Evolutionary conservation across 1,140 invertebrate species (phyloP).

Genomic region (Phenacoccus solenopsis): DNA sequence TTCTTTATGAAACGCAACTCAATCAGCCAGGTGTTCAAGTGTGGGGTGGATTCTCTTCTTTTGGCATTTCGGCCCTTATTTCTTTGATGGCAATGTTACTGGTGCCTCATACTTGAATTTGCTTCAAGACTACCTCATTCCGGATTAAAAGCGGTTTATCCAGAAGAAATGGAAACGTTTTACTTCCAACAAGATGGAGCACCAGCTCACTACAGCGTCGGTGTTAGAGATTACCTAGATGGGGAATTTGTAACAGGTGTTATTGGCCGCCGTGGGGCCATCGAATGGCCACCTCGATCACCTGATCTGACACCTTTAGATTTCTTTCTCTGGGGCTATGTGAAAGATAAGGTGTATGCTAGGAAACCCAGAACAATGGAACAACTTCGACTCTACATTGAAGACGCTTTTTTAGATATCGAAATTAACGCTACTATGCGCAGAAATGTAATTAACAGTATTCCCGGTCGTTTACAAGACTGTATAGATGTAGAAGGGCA

Average conservation of each 20-base stretch:
- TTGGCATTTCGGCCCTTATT: conserved; percentile 30
- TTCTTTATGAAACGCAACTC: not conserved
- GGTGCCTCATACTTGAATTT: conserved; percentile 26
- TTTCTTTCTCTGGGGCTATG: not conserved
- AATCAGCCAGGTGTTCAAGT: conserved; percentile 24
- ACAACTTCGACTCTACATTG: too few relatives aligned
- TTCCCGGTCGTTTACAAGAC: too few relatives aligned
- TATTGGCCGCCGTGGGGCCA: conserved; percentile 25
- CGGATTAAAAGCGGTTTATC: conserved; percentile 26
- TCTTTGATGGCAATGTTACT: conserved; percentile 28
- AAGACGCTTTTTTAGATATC: too few relatives aligned
- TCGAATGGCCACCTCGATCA: not conserved
- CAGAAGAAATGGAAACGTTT: not conserved
- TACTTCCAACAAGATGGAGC: conserved; percentile 35
- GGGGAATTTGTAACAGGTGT: conserved; percentile 31
- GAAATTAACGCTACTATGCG: too few relatives aligned
- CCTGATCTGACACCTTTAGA: conserved; percentile 12
- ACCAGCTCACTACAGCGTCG: conserved; percentile 30
- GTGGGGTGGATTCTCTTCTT: conserved; percentile 25
- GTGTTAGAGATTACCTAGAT: conserved; percentile 31
- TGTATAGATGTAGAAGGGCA: too few relatives aligned
- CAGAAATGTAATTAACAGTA: too few relatives aligned
- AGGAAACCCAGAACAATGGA: too few relatives aligned
- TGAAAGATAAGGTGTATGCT: not conserved
- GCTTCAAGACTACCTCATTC: conserved; percentile 28